Evolutionary conservation across 37 sponge, comb jelly and placozoan genomes (phyloP), one percentile per base, ranked within the genome.

Genomic region (Tethya wilhelma): DNA sequence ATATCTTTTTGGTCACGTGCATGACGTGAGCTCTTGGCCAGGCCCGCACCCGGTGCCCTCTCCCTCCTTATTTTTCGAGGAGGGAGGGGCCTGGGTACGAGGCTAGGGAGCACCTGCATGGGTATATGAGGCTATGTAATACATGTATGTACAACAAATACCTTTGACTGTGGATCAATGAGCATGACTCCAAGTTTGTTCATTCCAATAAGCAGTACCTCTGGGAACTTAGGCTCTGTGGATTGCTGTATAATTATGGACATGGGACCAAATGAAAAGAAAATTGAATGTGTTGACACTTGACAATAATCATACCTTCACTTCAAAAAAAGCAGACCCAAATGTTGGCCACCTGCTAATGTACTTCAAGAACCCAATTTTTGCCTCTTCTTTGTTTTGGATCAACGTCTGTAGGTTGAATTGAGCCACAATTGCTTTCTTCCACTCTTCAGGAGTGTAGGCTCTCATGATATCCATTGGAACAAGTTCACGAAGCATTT

Each of bases 261-360:
- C n/a, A n/a, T n/a, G n/a, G n/a, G n/a, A n/a, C n/a, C n/a, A n/a
- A n/a, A n/a, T n/a, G n/a, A n/a, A n/a, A n/a, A n/a, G n/a, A n/a
- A n/a, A n/a, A n/a, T n/a, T n/a, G n/a, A n/a, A n/a, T n/a, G n/a
- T n/a, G n/a, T n/a, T n/a, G n/a, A 12, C 9, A 12, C 22, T 3
- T 12, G 34, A 8, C 56, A 1, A 32, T 1, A 0, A 22, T 36
- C 84, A 26, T 59, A 92, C 96, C 87, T 90, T 94, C 53, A 97
- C 92, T 86, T 97, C 97, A 84, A 97, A 97, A 90, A 97, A 97
- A 22, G 97, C 97, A 19, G 94, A 94, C 0, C 97, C 97, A 89
- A 97, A 97, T 28, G 97, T 97, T n/a, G 83, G 90, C 93, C 93
- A 97, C 17, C 77, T 62, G 25, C 82, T 67, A 55, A 97, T 73